phyloP scores from a whole-genome alignment of 2,888 invertebrate species.

The Agrotis exclamationis region DNA sequence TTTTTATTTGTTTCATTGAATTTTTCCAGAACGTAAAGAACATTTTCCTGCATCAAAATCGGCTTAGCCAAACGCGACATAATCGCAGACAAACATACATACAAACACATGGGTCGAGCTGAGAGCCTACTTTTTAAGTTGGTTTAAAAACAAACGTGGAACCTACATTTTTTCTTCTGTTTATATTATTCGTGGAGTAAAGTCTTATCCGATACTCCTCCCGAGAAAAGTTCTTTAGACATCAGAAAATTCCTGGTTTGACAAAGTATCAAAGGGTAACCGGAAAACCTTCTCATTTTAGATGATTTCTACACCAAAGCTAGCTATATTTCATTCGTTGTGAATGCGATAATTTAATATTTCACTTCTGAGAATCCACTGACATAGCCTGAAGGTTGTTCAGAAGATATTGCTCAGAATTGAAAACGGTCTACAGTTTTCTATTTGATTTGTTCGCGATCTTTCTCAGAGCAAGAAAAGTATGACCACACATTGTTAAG shows the following conservation, averaged over 20 bases:
- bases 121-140: no score
- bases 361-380: slow-evolving; percentile 27
- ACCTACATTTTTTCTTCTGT: no score
- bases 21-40: no score
- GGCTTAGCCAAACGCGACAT: no score
- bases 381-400: slow-evolving; percentile 23
- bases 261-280: slow-evolving; percentile 4
- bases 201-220: background rate
- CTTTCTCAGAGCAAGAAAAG: background rate
- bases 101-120: no score
- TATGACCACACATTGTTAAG: no score
- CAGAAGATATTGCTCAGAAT: slow-evolving; percentile 11
- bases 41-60: no score
- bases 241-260: background rate
- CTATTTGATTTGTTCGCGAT: background rate
- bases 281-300: background rate
- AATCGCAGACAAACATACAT: no score
- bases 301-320: slow-evolving; percentile 10
- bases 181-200: background rate
- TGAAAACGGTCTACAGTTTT: slow-evolving; percentile 4
- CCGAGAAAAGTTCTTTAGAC: background rate
- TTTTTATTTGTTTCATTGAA: no score
- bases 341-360: slow-evolving; percentile 39
- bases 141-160: no score
- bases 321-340: slow-evolving; percentile 31